Evolutionary conservation across 2,888 invertebrate species (phyloP).

Genomic region (Boloria selene): DNA sequence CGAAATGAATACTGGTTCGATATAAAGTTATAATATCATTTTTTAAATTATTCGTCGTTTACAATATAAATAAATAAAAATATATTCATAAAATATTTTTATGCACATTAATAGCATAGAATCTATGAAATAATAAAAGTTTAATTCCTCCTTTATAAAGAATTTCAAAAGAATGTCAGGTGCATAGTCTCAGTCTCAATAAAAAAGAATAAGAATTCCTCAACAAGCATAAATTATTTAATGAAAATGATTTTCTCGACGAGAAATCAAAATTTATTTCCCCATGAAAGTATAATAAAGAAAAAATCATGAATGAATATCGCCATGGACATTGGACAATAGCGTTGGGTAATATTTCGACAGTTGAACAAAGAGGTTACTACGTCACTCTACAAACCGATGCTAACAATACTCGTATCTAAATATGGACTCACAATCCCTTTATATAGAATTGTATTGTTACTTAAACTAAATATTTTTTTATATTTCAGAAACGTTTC

Average conservation of each 20-base stretch:
- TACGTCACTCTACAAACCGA: conserved; percentile 48
- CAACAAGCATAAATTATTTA: conserved; percentile 25
- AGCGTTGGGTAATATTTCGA: conserved; percentile 54
- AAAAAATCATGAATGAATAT: conserved; percentile 44
- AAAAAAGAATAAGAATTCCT: no score
- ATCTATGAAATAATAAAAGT: no score
- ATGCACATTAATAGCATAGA: no score
- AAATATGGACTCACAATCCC: conserved; percentile 44
- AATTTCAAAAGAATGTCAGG: no score
- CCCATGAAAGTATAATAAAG: conserved; percentile 44
- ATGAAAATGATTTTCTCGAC: conserved; percentile 32
- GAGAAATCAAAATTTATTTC: conserved; percentile 34
- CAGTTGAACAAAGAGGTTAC: conserved; percentile 56
- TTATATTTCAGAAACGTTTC: no score
- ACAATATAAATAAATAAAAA: no score
- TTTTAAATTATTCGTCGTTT: not conserved
- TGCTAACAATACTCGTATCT: conserved; percentile 32
- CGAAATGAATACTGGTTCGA: not conserved
- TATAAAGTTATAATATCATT: not conserved
- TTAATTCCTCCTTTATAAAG: no score
- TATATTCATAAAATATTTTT: no score
- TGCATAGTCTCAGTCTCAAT: no score
- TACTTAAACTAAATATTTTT: no score
- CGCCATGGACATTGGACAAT: conserved; percentile 62
- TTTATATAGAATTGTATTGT: not conserved